Evolutionary conservation across 2,888 invertebrate genomes (phyloP), one percentile per base, ranked within the genome.

Genomic region (Drepanosiphum platanoidis): DNA sequence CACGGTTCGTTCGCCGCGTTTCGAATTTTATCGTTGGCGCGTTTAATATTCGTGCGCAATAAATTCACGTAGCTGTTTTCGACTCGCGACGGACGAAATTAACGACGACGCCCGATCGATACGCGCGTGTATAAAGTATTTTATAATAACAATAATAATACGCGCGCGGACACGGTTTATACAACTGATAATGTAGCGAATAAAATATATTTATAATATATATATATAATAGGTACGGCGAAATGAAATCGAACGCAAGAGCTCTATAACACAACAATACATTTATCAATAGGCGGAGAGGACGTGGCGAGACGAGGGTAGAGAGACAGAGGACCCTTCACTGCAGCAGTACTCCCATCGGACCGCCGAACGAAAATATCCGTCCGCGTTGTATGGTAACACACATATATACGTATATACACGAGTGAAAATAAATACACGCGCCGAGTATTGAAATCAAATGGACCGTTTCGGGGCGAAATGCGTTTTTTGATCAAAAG

Each of bases 401-500:
- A 46, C 32, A 46, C 13, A 64, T 0, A 42, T 64, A 30, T 30
- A 13, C 1, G 15, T 77, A 27, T 34, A 30, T 27, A 34, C 3
- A n/a, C 22, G 22, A 27, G 64, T 68, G 46, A 30, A 46, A 46
- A 34, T 80, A 68, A 80, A 71, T 30, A 64, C 64, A 22, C 61
- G 9, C 61, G 3, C 39, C 9, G 30, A n/a, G 71, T 72, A 72
- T 72, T 81, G 81, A 81, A 72, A 81, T 81, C 71, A 72, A 81
- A 81, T 72, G 81, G 72, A 81, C 81, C 72, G 80, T 81, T 81
- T 80, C 52, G 27, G 15, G 39, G 32, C 5, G 32, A 36, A 81
- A 72, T 32, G 32, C n/a, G 36, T 61, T 81, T 81, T 70, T 70
- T 27, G 27, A 61, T 72, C 71, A 72, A 81, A 72, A 81, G 71